Evolutionary conservation across 2,888 invertebrate species (phyloP), one percentile per base, ranked within the genome.

Genomic region (Hyposoter dolosus): DNA sequence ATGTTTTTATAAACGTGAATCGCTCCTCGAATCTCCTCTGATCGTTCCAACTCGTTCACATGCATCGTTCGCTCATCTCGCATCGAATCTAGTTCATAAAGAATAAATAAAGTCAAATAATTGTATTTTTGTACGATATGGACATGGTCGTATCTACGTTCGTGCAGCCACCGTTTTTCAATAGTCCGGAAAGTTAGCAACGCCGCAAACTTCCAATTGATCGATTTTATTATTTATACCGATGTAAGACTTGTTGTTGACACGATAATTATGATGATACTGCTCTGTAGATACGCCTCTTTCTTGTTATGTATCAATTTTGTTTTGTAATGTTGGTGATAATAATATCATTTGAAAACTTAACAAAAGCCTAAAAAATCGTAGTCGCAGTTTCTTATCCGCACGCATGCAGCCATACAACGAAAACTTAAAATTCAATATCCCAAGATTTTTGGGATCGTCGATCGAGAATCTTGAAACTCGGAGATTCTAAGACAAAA

Each of bases 101-200:
- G 19, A 53, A n/a, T 68, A 63, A 71, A 77, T 40, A 79, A 83
- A 88, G 82, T 82, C 75, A 65, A 83, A 87, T 89, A 88, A 81
- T 43, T 43, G 7, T 68, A 90, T 90, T 90, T 91, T 90, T 90
- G 89, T 90, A 91, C 87, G 85, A 84, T 88, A 88, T 83, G 85
- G 15, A 78, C 63, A 40, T 19, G n/a, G 19, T 50, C 50, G 3
- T n/a, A 63, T 45, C 75, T 83, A n/a, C 65, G 45, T 19, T 17
- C 65, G 71, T 63, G 71, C 32, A 77, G 53, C 71, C 35, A 56
- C 17, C 6, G n/a, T 35, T 35, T 50, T 50, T 50, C 17, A 53
- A 56, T 56, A 23, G 10, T 56, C 23, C 56, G 23, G 1, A 12
- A 15, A 60, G 56, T 60, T 60, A 12, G 56, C 56, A 23, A 9